Evolutionary conservation across 2,888 invertebrate genomes (phyloP), one percentile per base, ranked within the genome.

Genomic region (Mimachlamys varia): DNA sequence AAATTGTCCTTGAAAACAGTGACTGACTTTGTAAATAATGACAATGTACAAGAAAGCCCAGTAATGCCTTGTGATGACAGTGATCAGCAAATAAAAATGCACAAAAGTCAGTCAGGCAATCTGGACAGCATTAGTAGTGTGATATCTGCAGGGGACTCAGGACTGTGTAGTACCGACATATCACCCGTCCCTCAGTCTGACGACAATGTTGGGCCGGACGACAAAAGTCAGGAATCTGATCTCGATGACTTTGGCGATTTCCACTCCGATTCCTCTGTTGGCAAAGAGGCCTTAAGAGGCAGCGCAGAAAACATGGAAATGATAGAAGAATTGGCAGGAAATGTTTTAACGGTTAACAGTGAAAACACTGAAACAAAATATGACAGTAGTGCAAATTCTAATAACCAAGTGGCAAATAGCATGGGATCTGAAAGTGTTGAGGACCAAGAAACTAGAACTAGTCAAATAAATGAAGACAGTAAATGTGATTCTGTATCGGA

Each of bases 111-210:
- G 76, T 76, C 76, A 13, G 33, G 7, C 27, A 76, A 76, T 76
- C 33, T 76, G 12, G 76, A 76, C 76, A 76, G 76, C 33, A 33
- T 76, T 33, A 76, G 76, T 76, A 76, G 76, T 76, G 76, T 76
- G 12, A 76, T 76, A 76, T 76, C 76, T 27, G 76, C 88, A 49
- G 37, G 89, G 89, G 95, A 95, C 92, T 95, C 95, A 27, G 95
- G 95, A 13, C 91, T 95, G 88, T 95, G 93, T 91, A 95, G 95
- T 92, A 93, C 94, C 12, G 95, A 95, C 89, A 91, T 95, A 49
- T 95, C 95, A 37, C 95, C 95, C 38, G 91, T 94, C 49, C 93
- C 92, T 62, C 91, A 91, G 58, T 93, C 92, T 76, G 93, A 92
- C 33, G 93, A 93, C 33, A 89, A 88, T 22, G 90, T 90, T n/a